A percentile compares a stretch with the other conserved stretches of the same genome.
phyloP scores from a whole-genome alignment of 2,888 invertebrate genomes.

The Caradrina clavipalpis region DNA sequence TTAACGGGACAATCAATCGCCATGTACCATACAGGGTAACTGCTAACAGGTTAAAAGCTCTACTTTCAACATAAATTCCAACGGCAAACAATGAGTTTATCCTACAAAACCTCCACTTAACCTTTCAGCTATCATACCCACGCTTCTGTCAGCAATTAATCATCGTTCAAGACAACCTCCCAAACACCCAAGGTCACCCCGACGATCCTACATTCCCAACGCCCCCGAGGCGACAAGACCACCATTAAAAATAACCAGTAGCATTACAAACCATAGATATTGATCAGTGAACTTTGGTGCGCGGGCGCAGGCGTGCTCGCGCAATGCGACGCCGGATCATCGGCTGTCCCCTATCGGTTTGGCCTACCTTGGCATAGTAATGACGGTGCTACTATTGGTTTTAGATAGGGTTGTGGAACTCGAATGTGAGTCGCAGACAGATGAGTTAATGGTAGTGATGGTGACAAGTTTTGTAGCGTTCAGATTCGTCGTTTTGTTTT shows the following conservation, averaged over 20 bases:
- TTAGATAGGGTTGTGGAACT: slow-evolving; percentile 10
- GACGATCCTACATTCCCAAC: slow-evolving; percentile 8
- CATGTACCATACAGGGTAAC: no score
- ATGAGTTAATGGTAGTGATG: neutral
- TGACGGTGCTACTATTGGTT: slow-evolving; percentile 27
- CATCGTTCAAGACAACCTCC: neutral
- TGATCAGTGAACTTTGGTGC: slow-evolving; percentile 51
- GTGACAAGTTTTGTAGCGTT: neutral
- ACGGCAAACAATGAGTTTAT: neutral
- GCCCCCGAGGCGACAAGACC: slow-evolving; percentile 43
- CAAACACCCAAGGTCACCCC: slow-evolving; percentile 29
- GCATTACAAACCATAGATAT: slow-evolving; percentile 54
- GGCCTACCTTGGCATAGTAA: slow-evolving; percentile 56
- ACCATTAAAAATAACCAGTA: slow-evolving; percentile 51
- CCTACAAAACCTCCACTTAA: neutral
- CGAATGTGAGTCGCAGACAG: neutral
- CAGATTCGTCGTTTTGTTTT: neutral
- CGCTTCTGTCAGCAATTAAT: slow-evolving; percentile 9
- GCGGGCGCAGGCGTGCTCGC: slow-evolving; percentile 63
- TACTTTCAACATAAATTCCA: neutral
- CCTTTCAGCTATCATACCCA: neutral
- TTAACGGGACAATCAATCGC: no score
- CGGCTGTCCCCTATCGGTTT: slow-evolving; percentile 38
- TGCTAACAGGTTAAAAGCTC: neutral
- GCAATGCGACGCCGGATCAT: slow-evolving; percentile 62